Percentiles rank a stretch among this genome's conserved stretches.
Conservation (phyloP, 2,888 invertebrate genomes). For the Drosophila neotestacea region DNA sequence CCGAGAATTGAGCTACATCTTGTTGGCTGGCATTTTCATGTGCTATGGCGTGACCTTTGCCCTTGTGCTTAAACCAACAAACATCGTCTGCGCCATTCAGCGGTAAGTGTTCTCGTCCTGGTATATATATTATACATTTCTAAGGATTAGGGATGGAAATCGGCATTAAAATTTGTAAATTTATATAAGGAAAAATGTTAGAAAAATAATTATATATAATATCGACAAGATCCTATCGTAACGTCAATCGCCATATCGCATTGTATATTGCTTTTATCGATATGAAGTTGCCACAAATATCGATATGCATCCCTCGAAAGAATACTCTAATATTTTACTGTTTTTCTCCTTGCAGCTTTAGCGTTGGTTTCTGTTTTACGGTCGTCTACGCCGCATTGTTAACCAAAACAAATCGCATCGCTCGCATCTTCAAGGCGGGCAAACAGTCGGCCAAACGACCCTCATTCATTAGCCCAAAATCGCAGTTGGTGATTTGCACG, state of each 20-base stretch:
- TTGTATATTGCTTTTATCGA: too few relatives aligned
- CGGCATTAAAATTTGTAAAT: too few relatives aligned
- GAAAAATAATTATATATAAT: too few relatives aligned
- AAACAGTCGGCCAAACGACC: slow-evolving; percentile 97
- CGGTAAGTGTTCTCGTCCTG: slow-evolving; percentile 88
- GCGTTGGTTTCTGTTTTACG: slow-evolving; percentile 98
- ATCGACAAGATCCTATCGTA: too few relatives aligned
- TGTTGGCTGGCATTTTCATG: slow-evolving; percentile 94
- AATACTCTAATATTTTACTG: background rate
- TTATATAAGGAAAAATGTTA: too few relatives aligned
- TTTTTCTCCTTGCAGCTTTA: slow-evolving; percentile 87
- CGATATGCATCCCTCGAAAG: too few relatives aligned
- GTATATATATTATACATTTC: too few relatives aligned
- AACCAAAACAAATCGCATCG: slow-evolving; percentile 98
- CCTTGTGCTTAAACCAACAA: slow-evolving; percentile 93
- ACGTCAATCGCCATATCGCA: too few relatives aligned
- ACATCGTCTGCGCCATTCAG: slow-evolving; percentile 95
- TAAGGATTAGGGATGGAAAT: too few relatives aligned
- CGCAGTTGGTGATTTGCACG: slow-evolving; percentile 95
- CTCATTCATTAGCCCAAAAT: slow-evolving; percentile 95
- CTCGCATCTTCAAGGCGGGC: slow-evolving; percentile 98
- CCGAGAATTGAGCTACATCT: slow-evolving; percentile 94
- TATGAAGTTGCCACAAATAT: too few relatives aligned
- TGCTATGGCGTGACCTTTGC: slow-evolving; percentile 97
- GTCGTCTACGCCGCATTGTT: slow-evolving; percentile 98